Evolutionary conservation across 2,797 vertebrate species (phyloP).

Genomic region (Borostomias antarcticus): DNA sequence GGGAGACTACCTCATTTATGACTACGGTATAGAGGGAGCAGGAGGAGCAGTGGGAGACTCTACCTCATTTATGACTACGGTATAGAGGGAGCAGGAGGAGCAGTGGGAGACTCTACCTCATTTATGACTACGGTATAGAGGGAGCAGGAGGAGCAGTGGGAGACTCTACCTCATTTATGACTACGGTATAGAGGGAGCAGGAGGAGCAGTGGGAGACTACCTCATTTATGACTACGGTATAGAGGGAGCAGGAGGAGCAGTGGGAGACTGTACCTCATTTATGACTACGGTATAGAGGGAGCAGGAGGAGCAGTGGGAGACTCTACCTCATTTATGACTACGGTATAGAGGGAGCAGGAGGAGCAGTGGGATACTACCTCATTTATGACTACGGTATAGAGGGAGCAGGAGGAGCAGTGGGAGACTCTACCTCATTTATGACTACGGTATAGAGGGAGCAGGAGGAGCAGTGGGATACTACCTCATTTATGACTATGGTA

Average conservation of each 20-base stretch:
- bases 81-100: background rate
- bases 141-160: background rate
- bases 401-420: background rate
- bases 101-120: background rate
- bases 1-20: background rate
- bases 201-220: background rate
- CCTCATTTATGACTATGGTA: background rate
- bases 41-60: background rate
- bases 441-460: background rate
- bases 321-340: background rate
- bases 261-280: background rate
- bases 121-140: background rate
- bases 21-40: background rate
- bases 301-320: background rate
- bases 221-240: background rate
- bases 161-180: background rate
- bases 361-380: background rate
- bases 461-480: background rate
- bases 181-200: background rate
- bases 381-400: background rate
- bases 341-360: background rate
- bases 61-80: background rate
- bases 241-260: background rate
- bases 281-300: background rate
- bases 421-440: background rate